Percentiles rank a stretch among this genome's conserved stretches.
Evolutionary conservation across 2,113 vertebrate species (phyloP).

Genomic region (Gorsachius goisagi): DNA sequence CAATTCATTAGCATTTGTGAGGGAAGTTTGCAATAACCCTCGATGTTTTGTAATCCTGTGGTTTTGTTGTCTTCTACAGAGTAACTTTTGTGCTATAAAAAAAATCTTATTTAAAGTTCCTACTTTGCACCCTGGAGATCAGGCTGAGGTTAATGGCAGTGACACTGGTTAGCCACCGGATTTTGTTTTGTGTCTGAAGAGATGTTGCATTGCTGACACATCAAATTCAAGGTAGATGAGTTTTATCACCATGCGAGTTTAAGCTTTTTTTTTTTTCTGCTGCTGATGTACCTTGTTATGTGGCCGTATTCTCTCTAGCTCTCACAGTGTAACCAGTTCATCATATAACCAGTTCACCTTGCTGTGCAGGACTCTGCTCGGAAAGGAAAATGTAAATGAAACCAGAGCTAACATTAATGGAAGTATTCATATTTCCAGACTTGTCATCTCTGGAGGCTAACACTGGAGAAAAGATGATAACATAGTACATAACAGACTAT

Average conservation of each 20-base stretch:
- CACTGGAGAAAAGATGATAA: constrained; percentile 6
- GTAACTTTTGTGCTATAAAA: not conserved
- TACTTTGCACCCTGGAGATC: constrained; percentile 5
- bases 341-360: not conserved
- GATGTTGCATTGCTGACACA: not conserved
- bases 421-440: constrained; percentile 22
- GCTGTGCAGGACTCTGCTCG: not conserved
- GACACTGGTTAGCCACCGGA: constrained; percentile 5
- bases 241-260: not conserved
- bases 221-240: not conserved
- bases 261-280: not conserved
- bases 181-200: not conserved
- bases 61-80: not conserved
- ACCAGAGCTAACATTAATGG: not conserved
- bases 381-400: not conserved
- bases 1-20: constrained; percentile 61
- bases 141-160: not conserved
- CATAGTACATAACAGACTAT: not conserved
- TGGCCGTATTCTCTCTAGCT: not conserved
- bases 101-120: not conserved
- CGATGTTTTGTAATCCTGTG: not conserved
- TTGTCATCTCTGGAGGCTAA: not conserved
- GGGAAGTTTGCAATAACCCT: constrained; percentile 29
- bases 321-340: not conserved
- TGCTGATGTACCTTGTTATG: not conserved